These are phyloP conservation scores for Hylaea fasciaria DNA, from an alignment of 2,888 invertebrate species.

Conservation along the genomic window DNA sequence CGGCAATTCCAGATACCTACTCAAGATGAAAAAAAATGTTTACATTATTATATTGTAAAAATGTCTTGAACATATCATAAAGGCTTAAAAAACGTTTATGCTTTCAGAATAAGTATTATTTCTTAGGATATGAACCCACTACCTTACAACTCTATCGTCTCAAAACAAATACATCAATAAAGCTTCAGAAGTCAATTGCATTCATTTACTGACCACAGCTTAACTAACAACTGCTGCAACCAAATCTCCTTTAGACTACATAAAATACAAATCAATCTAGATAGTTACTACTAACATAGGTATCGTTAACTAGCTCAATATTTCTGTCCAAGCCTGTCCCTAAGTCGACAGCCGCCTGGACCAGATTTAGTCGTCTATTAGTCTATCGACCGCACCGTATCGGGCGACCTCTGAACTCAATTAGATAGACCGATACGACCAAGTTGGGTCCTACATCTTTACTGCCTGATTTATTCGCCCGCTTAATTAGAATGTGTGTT, in stretches of 20 bases:
- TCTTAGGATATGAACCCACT: no score
- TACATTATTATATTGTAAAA: no score
- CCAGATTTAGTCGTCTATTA: slow-evolving; percentile 35
- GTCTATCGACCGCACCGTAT: slow-evolving; percentile 40
- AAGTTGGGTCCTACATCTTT: slow-evolving; percentile 38
- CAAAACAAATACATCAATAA: no score
- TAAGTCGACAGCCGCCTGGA: slow-evolving; percentile 12
- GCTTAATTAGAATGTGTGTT: slow-evolving; percentile 45
- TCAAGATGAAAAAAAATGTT: no score
- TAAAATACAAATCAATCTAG: slow-evolving; percentile 8
- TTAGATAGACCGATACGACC: slow-evolving; percentile 51
- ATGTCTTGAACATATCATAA: no score
- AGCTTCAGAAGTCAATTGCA: not conserved
- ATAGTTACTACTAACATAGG: slow-evolving; percentile 13
- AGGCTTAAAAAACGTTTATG: no score
- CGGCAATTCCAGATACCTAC: no score
- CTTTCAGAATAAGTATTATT: no score
- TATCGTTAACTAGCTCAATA: slow-evolving; percentile 49
- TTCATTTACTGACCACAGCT: not conserved
- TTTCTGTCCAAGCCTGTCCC: slow-evolving; percentile 41
- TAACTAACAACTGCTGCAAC: slow-evolving; percentile 1
- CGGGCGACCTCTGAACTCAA: slow-evolving; percentile 52
- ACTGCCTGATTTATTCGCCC: slow-evolving; percentile 48
- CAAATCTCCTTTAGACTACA: not conserved
- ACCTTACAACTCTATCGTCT: no score